Percentiles rank a stretch among this genome's conserved stretches.
Evolutionary conservation across 1,140 invertebrate species (phyloP).

Genomic region (Solen grandis): DNA sequence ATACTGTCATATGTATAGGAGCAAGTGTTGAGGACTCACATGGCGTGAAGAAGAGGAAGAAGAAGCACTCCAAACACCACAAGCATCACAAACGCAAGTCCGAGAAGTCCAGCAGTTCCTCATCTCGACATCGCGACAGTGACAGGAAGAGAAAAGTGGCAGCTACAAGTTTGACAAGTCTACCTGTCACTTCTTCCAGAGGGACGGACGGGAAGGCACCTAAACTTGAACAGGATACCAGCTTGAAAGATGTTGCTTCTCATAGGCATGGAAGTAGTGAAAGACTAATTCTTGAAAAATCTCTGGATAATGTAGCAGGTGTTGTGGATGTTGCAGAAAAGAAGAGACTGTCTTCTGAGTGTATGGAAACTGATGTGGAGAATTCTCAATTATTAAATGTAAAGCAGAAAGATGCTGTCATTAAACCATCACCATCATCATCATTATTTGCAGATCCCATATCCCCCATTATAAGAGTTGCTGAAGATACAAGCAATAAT

Average conservation of each 20-base stretch:
- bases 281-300: too few relatives aligned
- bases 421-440: background rate
- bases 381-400: too few relatives aligned
- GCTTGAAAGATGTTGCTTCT: background rate
- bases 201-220: background rate
- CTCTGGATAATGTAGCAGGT: background rate
- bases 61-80: conserved; percentile 26
- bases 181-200: background rate
- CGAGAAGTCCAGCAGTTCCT: conserved; percentile 1
- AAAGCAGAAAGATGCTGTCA: background rate
- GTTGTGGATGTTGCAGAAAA: background rate
- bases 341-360: background rate
- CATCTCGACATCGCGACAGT: background rate
- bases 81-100: conserved; percentile 13
- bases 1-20: too few relatives aligned
- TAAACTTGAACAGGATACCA: background rate
- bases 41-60: conserved; percentile 1
- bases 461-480: too few relatives aligned
- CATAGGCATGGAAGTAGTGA: too few relatives aligned
- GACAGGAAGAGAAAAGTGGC: conserved; percentile 35
- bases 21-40: too few relatives aligned
- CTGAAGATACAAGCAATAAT: background rate
- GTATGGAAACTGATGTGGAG: background rate
- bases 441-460: too few relatives aligned
- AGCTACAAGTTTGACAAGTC: conserved; percentile 21